Evolutionary conservation across 1,140 invertebrate genomes (phyloP).

Genomic region (Oedothorax gibbosus): DNA sequence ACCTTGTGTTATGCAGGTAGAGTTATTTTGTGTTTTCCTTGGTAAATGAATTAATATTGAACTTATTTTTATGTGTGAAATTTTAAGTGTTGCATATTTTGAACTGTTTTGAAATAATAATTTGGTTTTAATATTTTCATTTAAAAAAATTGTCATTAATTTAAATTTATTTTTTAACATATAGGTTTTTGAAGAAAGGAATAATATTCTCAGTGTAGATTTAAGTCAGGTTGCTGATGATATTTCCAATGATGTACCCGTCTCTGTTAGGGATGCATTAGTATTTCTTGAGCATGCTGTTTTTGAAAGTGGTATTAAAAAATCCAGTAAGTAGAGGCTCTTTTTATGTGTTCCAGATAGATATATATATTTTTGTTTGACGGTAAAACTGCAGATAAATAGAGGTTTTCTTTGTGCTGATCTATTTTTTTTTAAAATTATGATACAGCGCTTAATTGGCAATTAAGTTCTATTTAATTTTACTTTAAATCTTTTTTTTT

Average conservation of each 20-base stretch:
- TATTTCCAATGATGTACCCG: slow-evolving; percentile 65
- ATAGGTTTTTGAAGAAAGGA: slow-evolving; percentile 63
- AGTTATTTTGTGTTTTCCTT: too few species aligned
- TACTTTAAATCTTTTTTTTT: too few species aligned
- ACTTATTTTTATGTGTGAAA: too few species aligned
- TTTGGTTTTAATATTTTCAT: neutral
- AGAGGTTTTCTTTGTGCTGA: slow-evolving; percentile 1
- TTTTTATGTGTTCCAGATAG: neutral
- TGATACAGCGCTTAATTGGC: too few species aligned
- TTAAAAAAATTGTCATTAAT: neutral
- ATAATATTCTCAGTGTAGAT: slow-evolving; percentile 65
- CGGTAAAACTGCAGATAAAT: too few species aligned
- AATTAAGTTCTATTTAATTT: too few species aligned
- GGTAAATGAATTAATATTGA: too few species aligned
- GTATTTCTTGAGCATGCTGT: slow-evolving; percentile 52
- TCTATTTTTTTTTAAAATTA: neutral
- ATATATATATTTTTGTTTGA: neutral
- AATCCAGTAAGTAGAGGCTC: neutral
- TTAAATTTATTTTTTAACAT: neutral
- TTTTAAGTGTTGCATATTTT: neutral
- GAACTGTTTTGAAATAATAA: neutral
- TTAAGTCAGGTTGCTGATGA: slow-evolving; percentile 64
- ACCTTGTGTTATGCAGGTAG: slow-evolving; percentile 45
- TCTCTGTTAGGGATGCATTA: slow-evolving; percentile 68
- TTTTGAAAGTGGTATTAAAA: slow-evolving; percentile 20